Base-by-base conservation (phyloP, 2,888 invertebrate species). In the Tetragonisca angustula region DNA sequence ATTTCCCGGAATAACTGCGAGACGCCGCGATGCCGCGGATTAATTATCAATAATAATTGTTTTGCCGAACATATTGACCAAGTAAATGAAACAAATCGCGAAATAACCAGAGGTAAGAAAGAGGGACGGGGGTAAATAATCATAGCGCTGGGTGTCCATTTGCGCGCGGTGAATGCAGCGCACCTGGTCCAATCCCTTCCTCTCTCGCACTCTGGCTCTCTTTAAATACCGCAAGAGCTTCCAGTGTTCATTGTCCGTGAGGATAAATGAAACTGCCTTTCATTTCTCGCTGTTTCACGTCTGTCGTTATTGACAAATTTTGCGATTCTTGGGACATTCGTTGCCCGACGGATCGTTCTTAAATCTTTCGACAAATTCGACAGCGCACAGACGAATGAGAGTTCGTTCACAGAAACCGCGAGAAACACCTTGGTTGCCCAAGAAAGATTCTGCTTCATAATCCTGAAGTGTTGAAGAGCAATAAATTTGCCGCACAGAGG, bases 91-190 rank as follows among this genome's bases (percentile, higher is more conserved):
- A 43, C 9, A 43, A 43, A 43, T 43, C 43, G 43, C 43, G 9
- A 43, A 9, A 24, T 24, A n/a, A 70, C 17, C 17, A 9, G 24
- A n/a, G 19, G 49, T 4, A 49, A 56, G 32, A 59, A 61, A n/a
- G 50, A 4, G 59, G 4, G 4, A 43, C 19, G 56, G 21, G 21
- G 56, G 85, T 87, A 87, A 87, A 83, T 87, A 87, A 85, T 87
- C 77, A 80, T 74, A 77, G 74, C 74, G 59, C 67, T 24, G 73
- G 70, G 65, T 81, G 87, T 79, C 82, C 69, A 85, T 87, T 87
- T 85, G 67, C 78, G 73, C 64, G 79, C 73, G 67, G 19, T 11
- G 76, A 80, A 85, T 76, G 70, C 76, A 52, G 15, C 65, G 65
- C 85, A 80, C 87, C 87, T 85, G 85, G 83, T 87, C 80, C 82